Evolutionary conservation across 2,888 invertebrate genomes (phyloP), one percentile per base, ranked within the genome.

Genomic region (Trissolcus japonicus): DNA sequence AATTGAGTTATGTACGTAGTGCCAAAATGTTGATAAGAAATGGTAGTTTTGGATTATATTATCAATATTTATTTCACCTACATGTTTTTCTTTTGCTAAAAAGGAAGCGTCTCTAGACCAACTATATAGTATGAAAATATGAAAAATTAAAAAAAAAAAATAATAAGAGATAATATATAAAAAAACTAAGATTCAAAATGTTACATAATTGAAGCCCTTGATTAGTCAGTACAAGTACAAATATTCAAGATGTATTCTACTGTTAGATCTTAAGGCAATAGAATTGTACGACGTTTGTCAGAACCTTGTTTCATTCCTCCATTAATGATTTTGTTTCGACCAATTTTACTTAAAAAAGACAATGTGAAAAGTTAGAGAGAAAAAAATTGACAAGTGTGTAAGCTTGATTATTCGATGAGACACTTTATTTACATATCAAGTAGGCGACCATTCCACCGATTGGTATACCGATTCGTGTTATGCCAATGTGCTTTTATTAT

Each of bases 151-250:
- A 41, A 57, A 51, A 57, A 56, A 54, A 51, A 53, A 11, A n/a
- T 48, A 35, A 55, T 17, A 62, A 62, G 13, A 54, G 13, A 54
- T 54, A 51, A 51, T 17, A 51, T 51, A 19, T 46, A 19, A 1
- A 53, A 43, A 48, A 46, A 55, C 29, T 46, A 25, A 94, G 93
- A 61, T 66, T 66, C 56, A 76, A 80, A 80, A 80, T 79, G 79
- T 83, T 82, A 82, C 73, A 80, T 59, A 57, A 65, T 76, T 65
- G 59, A 83, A 85, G 85, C 86, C 84, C 92, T 93, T 92, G 92
- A 93, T 93, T 94, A 94, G 94, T 94, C 94, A 93, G 93, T 93
- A 93, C 92, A 93, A 94, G 94, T 94, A 94, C 94, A 94, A 94
- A 93, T 93, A 93, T 93, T 92, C 90, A 92, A 91, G 65, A 50